Evolutionary conservation across 1,140 invertebrate species (phyloP), one percentile per base, ranked within the genome.

Genomic region (Drosophila orosa): DNA sequence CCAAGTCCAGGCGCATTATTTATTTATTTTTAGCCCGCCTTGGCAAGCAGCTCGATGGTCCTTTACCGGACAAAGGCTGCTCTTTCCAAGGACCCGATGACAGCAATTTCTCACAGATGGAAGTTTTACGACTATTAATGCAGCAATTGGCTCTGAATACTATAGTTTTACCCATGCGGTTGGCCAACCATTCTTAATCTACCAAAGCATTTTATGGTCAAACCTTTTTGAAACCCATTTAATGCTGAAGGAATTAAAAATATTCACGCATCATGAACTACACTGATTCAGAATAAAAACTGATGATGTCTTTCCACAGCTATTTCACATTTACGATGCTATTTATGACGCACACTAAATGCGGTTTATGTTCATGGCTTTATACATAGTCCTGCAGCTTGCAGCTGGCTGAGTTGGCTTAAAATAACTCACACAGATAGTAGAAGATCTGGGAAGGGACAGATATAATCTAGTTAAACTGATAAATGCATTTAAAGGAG

Each of bases 1-100:
- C 54, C 69, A 61, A 60, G 66, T 82, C 63, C 56, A 66, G 74
- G 66, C 60, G 78, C 65, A 78, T 69, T 79, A 61, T 71, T 74
- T 83, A 54, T 81, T 63, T 77, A 77, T 81, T 78, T 78, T 82
- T 78, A 67, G 75, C 74, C 57, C 55, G 75, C 65, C 50, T 54
- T 62, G 44, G 35, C 42, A 40, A 33, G 31, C 63, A 68, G 56
- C 55, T 76, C 62, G 56, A 48, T 39, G 40, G 59, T 19, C 71
- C 33, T 31, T 48, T 56, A 15, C 50, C 52, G 66, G 74, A 78
- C 74, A 54, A 54, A 66, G 57, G 50, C 74, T 58, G 47, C 33
- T 55, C 45, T 17, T 71, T 33, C 15, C 33, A n/a, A 9, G 19
- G 27, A 15, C 33, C 42, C 39, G 66, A 58, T 71, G 65, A 71